Percentiles rank a stretch among this genome's conserved stretches.
Evolutionary conservation across 1,140 invertebrate genomes (phyloP).

Genomic region (Drosophila cardini): DNA sequence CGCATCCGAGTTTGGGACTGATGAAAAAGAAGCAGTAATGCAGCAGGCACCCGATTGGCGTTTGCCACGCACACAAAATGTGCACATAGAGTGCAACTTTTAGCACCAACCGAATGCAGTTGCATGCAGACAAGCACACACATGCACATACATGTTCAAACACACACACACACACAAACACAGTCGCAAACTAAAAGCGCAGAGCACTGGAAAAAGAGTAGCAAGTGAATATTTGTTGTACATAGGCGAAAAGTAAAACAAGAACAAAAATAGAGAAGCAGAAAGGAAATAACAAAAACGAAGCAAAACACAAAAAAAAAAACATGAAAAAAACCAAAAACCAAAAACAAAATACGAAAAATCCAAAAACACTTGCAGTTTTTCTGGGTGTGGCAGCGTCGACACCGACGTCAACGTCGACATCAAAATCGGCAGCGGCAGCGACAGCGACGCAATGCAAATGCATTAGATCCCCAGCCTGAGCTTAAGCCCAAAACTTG

Average conservation of each 20-base stretch:
- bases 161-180: slow-evolving; percentile 24
- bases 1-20: slow-evolving; percentile 31
- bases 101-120: slow-evolving; percentile 84
- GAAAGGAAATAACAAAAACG: slow-evolving; percentile 56
- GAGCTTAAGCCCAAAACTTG: slow-evolving; percentile 40
- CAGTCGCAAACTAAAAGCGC: slow-evolving; percentile 26
- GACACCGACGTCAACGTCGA: slow-evolving; percentile 9
- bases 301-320: slow-evolving; percentile 22
- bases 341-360: slow-evolving; percentile 51
- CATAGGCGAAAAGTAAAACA: slow-evolving; percentile 63
- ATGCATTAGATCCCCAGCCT: slow-evolving; percentile 69
- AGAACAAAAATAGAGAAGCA: slow-evolving; percentile 29
- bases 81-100: slow-evolving; percentile 84
- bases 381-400: slow-evolving; percentile 79
- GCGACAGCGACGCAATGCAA: slow-evolving; percentile 53
- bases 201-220: slow-evolving; percentile 60
- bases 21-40: slow-evolving; percentile 66
- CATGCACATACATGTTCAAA: slow-evolving; percentile 5
- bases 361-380: slow-evolving; percentile 72
- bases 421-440: slow-evolving; percentile 14
- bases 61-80: slow-evolving; percentile 82
- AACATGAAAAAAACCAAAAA: slow-evolving; percentile 46
- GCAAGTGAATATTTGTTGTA: slow-evolving; percentile 79
- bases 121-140: slow-evolving; percentile 54
- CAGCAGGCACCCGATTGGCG: slow-evolving; percentile 79